A percentile compares a stretch with the other conserved stretches of the same genome.
Evolutionary conservation across 2,113 vertebrate species (phyloP).

Genomic region (Pterocles orientalis): DNA sequence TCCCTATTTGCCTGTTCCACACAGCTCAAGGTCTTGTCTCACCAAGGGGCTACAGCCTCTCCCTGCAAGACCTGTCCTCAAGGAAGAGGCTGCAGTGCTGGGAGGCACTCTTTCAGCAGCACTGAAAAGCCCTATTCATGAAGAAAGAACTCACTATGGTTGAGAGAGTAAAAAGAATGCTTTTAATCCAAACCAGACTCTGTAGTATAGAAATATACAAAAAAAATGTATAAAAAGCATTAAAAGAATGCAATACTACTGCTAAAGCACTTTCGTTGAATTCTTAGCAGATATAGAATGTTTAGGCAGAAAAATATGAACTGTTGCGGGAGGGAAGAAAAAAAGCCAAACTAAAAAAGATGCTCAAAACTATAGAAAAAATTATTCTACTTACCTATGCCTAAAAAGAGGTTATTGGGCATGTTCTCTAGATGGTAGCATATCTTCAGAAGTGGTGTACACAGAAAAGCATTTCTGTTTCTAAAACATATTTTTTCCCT

Average conservation of each 20-base stretch:
- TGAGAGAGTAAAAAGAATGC: not conserved
- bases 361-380: not conserved
- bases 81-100: not conserved
- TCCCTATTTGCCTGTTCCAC: not conserved
- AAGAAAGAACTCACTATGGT: not conserved
- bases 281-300: not conserved
- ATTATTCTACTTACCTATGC: not conserved
- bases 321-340: too few species aligned
- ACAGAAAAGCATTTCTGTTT: not conserved
- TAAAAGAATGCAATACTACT: not conserved
- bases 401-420: not conserved
- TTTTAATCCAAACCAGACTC: not conserved
- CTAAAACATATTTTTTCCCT: not conserved
- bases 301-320: too few species aligned
- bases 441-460: not conserved
- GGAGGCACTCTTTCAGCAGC: not conserved
- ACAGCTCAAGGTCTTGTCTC: not conserved
- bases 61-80: rapidly evolving
- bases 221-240: not conserved
- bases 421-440: not conserved
- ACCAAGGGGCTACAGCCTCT: not conserved
- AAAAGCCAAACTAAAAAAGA: not conserved
- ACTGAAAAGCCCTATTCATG: not conserved
- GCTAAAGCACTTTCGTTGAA: not conserved
- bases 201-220: not conserved